Percentiles rank a stretch among this genome's conserved stretches.
These are phyloP conservation scores for Myripristis jacobus DNA, from an alignment of 2,797 vertebrate genomes.

Conservation along the genomic window DNA sequence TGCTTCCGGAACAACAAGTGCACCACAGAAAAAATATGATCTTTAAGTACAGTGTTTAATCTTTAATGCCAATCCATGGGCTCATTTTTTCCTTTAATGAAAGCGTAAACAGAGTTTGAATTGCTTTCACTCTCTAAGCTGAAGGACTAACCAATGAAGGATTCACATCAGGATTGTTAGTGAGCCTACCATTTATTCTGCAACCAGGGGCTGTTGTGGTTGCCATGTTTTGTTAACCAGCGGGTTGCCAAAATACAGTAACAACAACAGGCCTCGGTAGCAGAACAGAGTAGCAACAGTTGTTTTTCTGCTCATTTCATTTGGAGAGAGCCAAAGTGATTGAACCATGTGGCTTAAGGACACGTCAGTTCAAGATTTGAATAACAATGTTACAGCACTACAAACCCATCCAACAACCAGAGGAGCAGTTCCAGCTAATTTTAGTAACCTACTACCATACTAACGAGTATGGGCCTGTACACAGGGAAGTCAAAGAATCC, in stretches of 20 bases:
- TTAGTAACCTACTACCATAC: not conserved
- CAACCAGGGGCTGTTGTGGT: too few relatives aligned
- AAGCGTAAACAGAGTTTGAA: not conserved
- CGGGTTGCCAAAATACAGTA: too few relatives aligned
- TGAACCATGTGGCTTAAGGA: not conserved
- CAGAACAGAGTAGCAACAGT: too few relatives aligned
- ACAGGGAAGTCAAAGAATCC: too few relatives aligned
- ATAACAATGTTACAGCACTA: not conserved
- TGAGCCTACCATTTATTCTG: too few relatives aligned
- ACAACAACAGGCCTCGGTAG: too few relatives aligned
- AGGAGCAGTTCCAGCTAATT: not conserved
- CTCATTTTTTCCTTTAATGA: conserved; percentile 1
- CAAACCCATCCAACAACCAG: conserved; percentile 2
- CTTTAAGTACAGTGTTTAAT: not conserved
- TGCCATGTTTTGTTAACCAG: not conserved
- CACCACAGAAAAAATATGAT: not conserved
- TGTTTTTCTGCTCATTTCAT: conserved; percentile 17
- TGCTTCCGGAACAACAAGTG: too few relatives aligned
- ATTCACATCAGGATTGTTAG: conserved; percentile 23
- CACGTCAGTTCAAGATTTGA: conserved; percentile 21
- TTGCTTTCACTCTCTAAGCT: not conserved
- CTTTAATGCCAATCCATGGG: not conserved
- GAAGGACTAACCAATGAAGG: conserved; percentile 17
- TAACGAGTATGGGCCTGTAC: not conserved
- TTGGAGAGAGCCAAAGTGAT: conserved; percentile 7